Conservation (phyloP, 2,113 vertebrate genomes). For the Crocuta crocuta region DNA sequence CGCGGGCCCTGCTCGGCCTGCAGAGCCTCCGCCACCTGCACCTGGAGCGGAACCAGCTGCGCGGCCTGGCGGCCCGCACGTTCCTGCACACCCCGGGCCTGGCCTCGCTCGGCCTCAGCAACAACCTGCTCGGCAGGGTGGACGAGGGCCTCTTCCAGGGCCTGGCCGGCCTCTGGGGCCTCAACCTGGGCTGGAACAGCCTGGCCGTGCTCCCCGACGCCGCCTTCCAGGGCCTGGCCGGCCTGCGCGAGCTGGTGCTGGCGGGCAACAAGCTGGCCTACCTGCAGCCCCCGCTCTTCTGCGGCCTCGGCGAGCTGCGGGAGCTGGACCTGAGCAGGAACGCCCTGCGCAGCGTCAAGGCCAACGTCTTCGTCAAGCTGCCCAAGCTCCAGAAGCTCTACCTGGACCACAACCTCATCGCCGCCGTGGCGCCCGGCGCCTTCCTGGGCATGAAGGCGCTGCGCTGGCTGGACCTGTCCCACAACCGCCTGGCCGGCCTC, state of each 20-base stretch:
- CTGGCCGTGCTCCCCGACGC: slow-evolving; percentile 93
- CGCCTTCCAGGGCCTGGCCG: slow-evolving; percentile 91
- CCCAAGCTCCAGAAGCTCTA: slow-evolving; percentile 96
- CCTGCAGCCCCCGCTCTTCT: slow-evolving; percentile 94
- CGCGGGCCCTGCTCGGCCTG: slow-evolving; percentile 92
- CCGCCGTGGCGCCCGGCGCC: slow-evolving; percentile 91
- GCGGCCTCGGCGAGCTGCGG: slow-evolving; percentile 93
- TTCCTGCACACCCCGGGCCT: slow-evolving; percentile 93
- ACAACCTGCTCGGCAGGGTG: slow-evolving; percentile 92
- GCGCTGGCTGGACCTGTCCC: slow-evolving; percentile 96
- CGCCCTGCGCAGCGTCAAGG: slow-evolving; percentile 92
- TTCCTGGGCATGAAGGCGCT: slow-evolving; percentile 95
- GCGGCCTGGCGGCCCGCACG: slow-evolving; percentile 86
- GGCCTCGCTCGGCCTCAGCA: slow-evolving; percentile 93
- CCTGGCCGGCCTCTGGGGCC: slow-evolving; percentile 94
- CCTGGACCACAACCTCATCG: slow-evolving; percentile 94
- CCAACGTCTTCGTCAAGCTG: slow-evolving; percentile 93
- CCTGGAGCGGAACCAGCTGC: slow-evolving; percentile 93
- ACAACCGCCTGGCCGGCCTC: slow-evolving; percentile 91
- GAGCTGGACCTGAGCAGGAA: slow-evolving; percentile 96
- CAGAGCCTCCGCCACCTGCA: slow-evolving; percentile 91
- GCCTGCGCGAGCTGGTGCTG: slow-evolving; percentile 93
- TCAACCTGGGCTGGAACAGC: slow-evolving; percentile 96
- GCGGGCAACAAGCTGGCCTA: slow-evolving; percentile 96
- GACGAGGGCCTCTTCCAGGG: slow-evolving; percentile 93